Conservation (phyloP, 1,140 invertebrate species). For the Penaeus vannamei region DNA sequence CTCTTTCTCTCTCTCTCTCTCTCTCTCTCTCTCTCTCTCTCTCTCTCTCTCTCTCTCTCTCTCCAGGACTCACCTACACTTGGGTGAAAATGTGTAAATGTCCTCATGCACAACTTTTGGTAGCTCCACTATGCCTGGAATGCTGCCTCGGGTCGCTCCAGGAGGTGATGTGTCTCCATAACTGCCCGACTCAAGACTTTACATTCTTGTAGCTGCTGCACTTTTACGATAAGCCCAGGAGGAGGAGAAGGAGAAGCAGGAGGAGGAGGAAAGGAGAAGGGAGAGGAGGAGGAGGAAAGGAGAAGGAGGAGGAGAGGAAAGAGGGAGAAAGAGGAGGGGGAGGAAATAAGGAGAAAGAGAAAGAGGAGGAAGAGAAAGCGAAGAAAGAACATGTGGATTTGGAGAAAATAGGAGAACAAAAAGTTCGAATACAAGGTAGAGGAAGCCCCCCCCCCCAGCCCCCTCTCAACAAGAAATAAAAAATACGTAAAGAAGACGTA, state of each 20-base stretch:
- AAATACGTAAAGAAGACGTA: too few relatives aligned
- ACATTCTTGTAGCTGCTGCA: conserved; percentile 59
- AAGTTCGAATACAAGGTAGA: too few relatives aligned
- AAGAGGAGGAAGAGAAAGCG: neutral
- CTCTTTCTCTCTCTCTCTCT: conserved; percentile 4
- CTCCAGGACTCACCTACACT: neutral
- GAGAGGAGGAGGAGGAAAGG: neutral
- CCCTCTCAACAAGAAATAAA: too few relatives aligned
- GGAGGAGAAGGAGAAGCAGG: neutral
- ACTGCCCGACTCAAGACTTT: conserved; percentile 48
- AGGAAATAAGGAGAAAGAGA: conserved; percentile 17
- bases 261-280: neutral
- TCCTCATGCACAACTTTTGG: conserved; percentile 59
- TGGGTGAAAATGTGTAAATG: conserved; percentile 59
- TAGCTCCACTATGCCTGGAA: conserved; percentile 51
- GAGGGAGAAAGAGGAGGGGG: too few relatives aligned
- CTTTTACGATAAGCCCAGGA: conserved; percentile 52
- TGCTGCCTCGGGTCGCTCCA: neutral
- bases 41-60: neutral
- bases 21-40: conserved; percentile 23
- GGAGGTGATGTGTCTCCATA: conserved; percentile 56
- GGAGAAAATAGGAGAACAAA: too few relatives aligned
- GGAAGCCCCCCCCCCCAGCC: too few relatives aligned
- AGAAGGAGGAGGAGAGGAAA: neutral
- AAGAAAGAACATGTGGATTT: too few relatives aligned